These are phyloP conservation scores for Eubasilissa splendida DNA, from an alignment of 2,888 invertebrate species.

Conservation along the genomic window DNA sequence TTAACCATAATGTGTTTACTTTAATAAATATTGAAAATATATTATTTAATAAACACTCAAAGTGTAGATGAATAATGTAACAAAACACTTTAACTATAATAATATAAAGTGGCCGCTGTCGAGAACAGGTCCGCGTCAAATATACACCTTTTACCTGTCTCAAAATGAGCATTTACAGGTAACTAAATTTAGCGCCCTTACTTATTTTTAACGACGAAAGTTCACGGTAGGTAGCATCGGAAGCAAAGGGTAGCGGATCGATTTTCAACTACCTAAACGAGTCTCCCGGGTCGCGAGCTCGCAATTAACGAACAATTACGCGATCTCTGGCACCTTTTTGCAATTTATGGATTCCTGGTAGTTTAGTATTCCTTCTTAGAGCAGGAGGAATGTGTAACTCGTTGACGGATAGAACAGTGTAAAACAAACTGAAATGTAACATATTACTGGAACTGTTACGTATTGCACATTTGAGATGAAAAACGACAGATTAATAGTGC, in stretches of 20 bases:
- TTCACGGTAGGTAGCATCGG: not conserved
- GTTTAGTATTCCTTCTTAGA: not conserved
- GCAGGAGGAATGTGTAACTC: not conserved
- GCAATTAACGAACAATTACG: constrained; percentile 36
- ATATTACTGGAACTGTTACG: no score
- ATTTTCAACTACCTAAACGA: constrained; percentile 9
- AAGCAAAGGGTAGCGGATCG: constrained; percentile 1
- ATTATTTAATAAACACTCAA: no score
- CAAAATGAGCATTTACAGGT: not conserved
- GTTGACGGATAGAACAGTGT: not conserved
- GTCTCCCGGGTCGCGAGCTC: not conserved
- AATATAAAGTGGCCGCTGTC: no score
- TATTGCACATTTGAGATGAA: no score
- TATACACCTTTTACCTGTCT: not conserved
- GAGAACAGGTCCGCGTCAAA: not conserved
- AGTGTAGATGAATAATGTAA: no score
- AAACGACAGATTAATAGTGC: no score
- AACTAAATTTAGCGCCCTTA: not conserved
- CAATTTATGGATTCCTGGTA: constrained; percentile 33
- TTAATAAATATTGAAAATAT: no score
- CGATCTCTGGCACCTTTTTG: constrained; percentile 32
- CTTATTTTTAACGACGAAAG: constrained; percentile 9
- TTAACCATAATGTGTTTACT: no score
- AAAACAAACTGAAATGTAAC: not conserved
- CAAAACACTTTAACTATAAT: no score